These are phyloP conservation scores for Lates japonicus DNA, from an alignment of 2,797 vertebrate genomes.

Conservation along the genomic window DNA sequence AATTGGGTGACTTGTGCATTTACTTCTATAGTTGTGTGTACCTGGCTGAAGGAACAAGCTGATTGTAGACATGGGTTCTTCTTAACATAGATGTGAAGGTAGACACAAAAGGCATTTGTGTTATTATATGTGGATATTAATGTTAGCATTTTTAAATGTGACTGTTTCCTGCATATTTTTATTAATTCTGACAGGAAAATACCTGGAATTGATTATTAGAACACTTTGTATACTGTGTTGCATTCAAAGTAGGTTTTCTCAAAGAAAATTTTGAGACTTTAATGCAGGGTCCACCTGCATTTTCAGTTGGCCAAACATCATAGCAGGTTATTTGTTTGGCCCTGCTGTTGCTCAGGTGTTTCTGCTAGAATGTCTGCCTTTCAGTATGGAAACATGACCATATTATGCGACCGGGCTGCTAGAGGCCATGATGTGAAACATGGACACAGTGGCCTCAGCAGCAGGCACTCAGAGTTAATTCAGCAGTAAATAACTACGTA, in stretches of 20 bases:
- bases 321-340: too few relatives aligned
- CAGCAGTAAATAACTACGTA: constrained; percentile 46
- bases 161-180: neutral
- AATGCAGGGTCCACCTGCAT: constrained; percentile 2
- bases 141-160: neutral
- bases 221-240: neutral
- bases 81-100: neutral
- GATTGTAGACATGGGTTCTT: neutral
- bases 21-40: neutral
- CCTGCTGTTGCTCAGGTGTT: too few relatives aligned
- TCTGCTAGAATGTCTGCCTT: constrained; percentile 15
- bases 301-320: constrained; percentile 2
- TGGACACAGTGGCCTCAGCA: constrained; percentile 38
- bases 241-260: neutral
- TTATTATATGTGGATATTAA: neutral
- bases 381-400: constrained; percentile 13
- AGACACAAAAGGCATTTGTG: neutral
- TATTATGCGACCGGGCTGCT: neutral
- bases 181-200: neutral
- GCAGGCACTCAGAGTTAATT: constrained; percentile 36
- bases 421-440: constrained; percentile 13
- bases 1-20: constrained; percentile 17
- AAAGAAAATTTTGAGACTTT: neutral
- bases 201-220: neutral
- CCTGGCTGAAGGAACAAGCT: neutral